Evolutionary conservation across 1,140 invertebrate species (phyloP), one percentile per base, ranked within the genome.

Genomic region (Andricus grossulariae): DNA sequence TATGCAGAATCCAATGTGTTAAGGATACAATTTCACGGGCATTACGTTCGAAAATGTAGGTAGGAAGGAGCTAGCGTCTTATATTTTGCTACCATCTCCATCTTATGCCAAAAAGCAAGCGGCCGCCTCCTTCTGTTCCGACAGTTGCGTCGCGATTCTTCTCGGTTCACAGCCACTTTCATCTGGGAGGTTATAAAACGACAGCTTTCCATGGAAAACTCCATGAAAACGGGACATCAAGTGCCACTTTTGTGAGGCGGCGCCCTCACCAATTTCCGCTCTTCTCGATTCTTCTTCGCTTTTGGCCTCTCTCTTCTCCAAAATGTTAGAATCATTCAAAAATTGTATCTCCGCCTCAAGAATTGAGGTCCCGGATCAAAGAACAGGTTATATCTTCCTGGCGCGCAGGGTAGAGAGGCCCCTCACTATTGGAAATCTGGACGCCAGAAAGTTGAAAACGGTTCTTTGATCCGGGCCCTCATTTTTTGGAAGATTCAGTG

Each of bases 21-120:
- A 81, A 74, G 77, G 76, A 76, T 60, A 72, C 80, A 76, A 76
- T 79, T 76, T 76, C 52, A 79, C 72, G 76, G 73, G 74, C 70
- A 52, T 73, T 73, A 75, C 54, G 60, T 60, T 49, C 13, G 32
- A 66, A 52, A 75, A 66, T 51, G 60, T 6, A 51, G 32, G 13
- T 51, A 16, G 52, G 10, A 18, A 50, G 18, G 10, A 32, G 4
- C 21, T 45, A 39, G 21, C 25, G 21, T 7, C 21, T 32, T 66
- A 39, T 66, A 39, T 39, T 13, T 66, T 16, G 60, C 60, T n/a
- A 3, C 25, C 32, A 13, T 25, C 12, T 66, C 25, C 60, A 66
- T 39, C 32, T 39, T 16, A 39, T 4, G 13, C 32, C 60, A 16
- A 66, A n/a, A 60, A 15, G 12, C 57, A 55, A 39, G 49, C 12